Percentiles rank a stretch among this genome's conserved stretches.
Conservation (phyloP, 2,888 invertebrate species). For the Unio pictorum region DNA sequence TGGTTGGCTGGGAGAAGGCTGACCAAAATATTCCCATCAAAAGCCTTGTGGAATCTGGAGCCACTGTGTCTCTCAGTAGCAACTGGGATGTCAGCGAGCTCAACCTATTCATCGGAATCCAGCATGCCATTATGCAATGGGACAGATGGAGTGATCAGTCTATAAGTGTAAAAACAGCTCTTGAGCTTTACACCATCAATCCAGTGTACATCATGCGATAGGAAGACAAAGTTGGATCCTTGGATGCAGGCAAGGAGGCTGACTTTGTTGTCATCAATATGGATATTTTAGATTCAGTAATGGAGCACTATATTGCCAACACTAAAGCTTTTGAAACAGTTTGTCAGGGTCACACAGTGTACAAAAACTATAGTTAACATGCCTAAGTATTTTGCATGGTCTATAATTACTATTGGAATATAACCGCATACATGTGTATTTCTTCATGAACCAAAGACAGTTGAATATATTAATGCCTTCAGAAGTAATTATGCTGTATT, state of each 20-base stretch:
- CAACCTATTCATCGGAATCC: slow-evolving; percentile 24
- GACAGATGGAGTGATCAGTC: slow-evolving; percentile 5
- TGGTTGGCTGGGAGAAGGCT: slow-evolving; percentile 14
- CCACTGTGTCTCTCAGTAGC: slow-evolving; percentile 24
- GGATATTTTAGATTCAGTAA: slow-evolving; percentile 5
- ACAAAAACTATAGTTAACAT: background rate
- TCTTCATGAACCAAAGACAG: too few species aligned
- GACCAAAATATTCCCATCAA: slow-evolving; percentile 14
- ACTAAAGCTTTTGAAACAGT: slow-evolving; percentile 10
- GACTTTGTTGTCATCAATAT: slow-evolving; percentile 15
- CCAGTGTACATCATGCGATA: slow-evolving; percentile 20
- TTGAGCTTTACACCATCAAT: slow-evolving; percentile 21
- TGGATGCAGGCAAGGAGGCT: slow-evolving; percentile 11
- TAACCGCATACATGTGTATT: too few species aligned
- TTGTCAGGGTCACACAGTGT: slow-evolving; percentile 12
- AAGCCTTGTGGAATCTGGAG: slow-evolving; percentile 16
- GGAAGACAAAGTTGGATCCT: slow-evolving; percentile 11
- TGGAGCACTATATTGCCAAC: background rate
- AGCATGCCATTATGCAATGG: slow-evolving; percentile 4
- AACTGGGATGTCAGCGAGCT: slow-evolving; percentile 33
- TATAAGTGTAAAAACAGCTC: slow-evolving; percentile 10
- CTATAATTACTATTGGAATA: too few species aligned
- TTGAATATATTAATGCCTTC: too few species aligned
- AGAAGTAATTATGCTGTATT: too few species aligned
- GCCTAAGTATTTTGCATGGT: too few species aligned